Conservation (phyloP, 2,888 invertebrate genomes). For the Eremobia ochroleuca region DNA sequence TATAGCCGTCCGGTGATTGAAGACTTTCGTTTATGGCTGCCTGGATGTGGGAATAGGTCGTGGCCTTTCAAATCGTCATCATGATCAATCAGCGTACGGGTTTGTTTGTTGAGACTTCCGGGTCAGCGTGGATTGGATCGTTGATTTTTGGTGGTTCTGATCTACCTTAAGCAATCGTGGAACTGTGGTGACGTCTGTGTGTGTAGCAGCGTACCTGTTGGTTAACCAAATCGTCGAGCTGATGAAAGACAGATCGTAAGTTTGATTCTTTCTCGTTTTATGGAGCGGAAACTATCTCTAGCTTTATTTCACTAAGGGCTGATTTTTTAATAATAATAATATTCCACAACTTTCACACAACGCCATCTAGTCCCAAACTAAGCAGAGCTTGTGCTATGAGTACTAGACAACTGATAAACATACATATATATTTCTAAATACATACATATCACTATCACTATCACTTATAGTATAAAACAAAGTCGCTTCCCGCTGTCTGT, state of each 20-base stretch:
- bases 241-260: background rate
- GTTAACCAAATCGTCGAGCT: background rate
- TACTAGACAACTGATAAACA: too few relatives aligned
- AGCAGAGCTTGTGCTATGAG: too few relatives aligned
- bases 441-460: too few relatives aligned
- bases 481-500: too few relatives aligned
- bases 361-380: too few relatives aligned
- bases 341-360: too few relatives aligned
- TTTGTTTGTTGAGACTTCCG: constrained; percentile 29
- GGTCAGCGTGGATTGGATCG: background rate
- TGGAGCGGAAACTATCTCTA: background rate
- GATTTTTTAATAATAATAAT: too few relatives aligned
- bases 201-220: background rate
- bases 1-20: constrained; percentile 66
- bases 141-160: background rate
- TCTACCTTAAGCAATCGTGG: too few relatives aligned
- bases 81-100: constrained; percentile 57
- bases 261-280: background rate
- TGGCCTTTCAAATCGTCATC: constrained; percentile 62
- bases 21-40: constrained; percentile 62
- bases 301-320: too few relatives aligned
- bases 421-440: too few relatives aligned
- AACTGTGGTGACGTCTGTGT: background rate
- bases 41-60: constrained; percentile 52
- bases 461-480: too few relatives aligned